Evolutionary conservation across 2,797 vertebrate genomes (phyloP).

Genomic region (Girardinus metallicus): DNA sequence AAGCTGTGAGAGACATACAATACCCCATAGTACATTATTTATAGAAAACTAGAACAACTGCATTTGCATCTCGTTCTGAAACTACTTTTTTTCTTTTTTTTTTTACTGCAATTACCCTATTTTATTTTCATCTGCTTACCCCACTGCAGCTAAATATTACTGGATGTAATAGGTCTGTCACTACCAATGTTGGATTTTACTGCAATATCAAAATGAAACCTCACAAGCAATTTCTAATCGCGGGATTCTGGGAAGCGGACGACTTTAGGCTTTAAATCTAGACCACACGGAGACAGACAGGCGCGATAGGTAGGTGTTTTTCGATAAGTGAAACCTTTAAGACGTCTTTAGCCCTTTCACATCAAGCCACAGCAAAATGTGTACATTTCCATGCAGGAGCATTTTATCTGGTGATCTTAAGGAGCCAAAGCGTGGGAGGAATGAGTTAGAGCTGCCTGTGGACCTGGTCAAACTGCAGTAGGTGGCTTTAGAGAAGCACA

Average conservation of each 20-base stretch:
- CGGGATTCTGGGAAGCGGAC: constrained; percentile 34
- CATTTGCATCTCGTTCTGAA: constrained; percentile 51
- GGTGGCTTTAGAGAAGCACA: constrained; percentile 60
- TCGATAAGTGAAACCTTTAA: constrained; percentile 68
- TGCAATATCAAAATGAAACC: constrained; percentile 47
- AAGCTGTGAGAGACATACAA: neutral
- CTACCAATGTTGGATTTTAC: constrained; percentile 50
- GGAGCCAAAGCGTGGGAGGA: constrained; percentile 68
- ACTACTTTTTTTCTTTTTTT: constrained; percentile 39
- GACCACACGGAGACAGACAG: constrained; percentile 34
- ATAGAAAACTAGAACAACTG: constrained; percentile 25
- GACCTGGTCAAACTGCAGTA: constrained; percentile 64
- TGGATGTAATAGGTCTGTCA: constrained; percentile 63
- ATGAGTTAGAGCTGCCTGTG: constrained; percentile 62
- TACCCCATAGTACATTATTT: constrained; percentile 7
- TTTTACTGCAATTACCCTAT: constrained; percentile 51
- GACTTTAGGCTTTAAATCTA: constrained; percentile 30
- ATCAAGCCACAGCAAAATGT: constrained; percentile 61
- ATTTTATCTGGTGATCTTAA: constrained; percentile 69
- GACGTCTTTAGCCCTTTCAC: constrained; percentile 70
- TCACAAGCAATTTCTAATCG: constrained; percentile 59
- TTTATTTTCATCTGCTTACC: constrained; percentile 65
- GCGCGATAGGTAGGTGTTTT: constrained; percentile 49
- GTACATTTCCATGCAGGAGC: constrained; percentile 67
- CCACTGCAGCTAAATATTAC: constrained; percentile 62